Conservation (phyloP, 2,113 vertebrate genomes). For the Ia io region DNA sequence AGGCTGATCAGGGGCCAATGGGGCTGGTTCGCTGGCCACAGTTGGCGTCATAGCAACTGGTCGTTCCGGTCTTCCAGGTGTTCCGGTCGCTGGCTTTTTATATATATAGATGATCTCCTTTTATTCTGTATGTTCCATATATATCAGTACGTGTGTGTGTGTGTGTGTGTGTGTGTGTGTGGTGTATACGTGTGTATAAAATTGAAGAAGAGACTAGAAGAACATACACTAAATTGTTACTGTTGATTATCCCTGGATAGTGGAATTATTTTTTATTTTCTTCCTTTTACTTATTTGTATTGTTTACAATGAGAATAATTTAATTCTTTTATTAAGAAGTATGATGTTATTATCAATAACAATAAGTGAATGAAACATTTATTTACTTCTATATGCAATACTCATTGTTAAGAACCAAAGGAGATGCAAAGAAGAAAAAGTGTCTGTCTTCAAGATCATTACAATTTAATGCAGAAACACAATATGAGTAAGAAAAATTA, state of each 20-base stretch:
- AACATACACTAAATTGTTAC: not conserved
- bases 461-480: not conserved
- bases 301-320: not conserved
- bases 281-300: not conserved
- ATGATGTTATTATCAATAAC: not conserved
- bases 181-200: not conserved
- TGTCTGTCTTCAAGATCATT: not conserved
- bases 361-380: not conserved
- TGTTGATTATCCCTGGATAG: not conserved
- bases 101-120: not conserved
- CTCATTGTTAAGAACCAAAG: not conserved
- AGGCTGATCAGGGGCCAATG: no score
- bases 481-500: not conserved
- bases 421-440: not conserved
- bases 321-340: not conserved
- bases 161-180: not conserved
- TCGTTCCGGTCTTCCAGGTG: rapidly evolving
- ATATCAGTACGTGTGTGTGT: not conserved
- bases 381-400: not conserved
- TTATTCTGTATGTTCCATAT: not conserved
- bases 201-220: not conserved
- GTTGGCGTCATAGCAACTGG: no score
- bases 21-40: no score
- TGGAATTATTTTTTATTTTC: not conserved
- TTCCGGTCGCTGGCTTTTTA: no score